Percentiles rank a stretch among this genome's conserved stretches.
These are phyloP conservation scores for Anhinga anhinga DNA, from an alignment of 2,113 vertebrate genomes.

Conservation along the genomic window DNA sequence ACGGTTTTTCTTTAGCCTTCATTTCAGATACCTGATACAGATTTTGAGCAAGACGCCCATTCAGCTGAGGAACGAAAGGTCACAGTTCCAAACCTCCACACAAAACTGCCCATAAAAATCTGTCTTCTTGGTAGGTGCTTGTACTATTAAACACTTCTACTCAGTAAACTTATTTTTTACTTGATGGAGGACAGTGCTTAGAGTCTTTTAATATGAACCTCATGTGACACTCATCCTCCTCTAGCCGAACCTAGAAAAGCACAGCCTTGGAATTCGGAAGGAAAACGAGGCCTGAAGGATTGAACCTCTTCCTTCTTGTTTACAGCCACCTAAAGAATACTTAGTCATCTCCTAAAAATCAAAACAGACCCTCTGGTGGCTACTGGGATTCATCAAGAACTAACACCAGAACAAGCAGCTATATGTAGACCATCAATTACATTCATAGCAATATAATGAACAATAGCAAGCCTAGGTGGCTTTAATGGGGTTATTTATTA, in stretches of 20 bases:
- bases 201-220: neutral
- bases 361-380: neutral
- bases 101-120: neutral
- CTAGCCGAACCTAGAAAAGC: neutral
- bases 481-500: conserved; percentile 50
- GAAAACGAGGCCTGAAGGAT: neutral
- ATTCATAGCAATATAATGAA: neutral
- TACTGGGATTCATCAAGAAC: neutral
- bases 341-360: conserved; percentile 6
- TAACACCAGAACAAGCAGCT: neutral
- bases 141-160: neutral
- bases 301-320: neutral
- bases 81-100: neutral
- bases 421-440: neutral
- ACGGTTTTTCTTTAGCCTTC: neutral
- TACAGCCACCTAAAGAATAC: neutral
- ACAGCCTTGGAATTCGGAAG: neutral
- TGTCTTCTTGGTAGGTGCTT: neutral
- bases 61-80: neutral
- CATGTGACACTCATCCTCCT: neutral
- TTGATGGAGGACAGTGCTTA: neutral
- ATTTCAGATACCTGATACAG: neutral
- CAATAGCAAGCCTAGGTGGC: neutral
- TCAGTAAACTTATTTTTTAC: neutral
- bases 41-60: neutral